A percentile compares a stretch with the other conserved stretches of the same genome.
Conservation (phyloP, 2,888 invertebrate genomes). For the Thecocarcelia acutangulata region DNA sequence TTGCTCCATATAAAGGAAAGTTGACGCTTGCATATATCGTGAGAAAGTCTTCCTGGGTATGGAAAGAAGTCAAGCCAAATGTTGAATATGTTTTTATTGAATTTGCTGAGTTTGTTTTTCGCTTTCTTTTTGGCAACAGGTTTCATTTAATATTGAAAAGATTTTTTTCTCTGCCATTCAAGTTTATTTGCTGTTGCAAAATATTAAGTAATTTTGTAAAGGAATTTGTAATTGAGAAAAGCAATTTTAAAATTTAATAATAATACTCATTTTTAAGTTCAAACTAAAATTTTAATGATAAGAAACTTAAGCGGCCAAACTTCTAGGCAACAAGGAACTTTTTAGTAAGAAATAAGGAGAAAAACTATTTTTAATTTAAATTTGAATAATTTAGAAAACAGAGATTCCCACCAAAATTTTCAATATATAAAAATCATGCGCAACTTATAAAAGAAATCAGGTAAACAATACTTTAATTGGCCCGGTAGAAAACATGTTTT, state of each 20-base stretch:
- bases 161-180: background rate
- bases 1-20: background rate
- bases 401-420: slow-evolving; percentile 2
- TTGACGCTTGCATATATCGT: background rate
- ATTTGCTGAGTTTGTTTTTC: slow-evolving; percentile 43
- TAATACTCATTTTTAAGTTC: slow-evolving; percentile 13
- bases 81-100: slow-evolving; percentile 30
- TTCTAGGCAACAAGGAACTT: background rate
- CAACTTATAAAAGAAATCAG: background rate
- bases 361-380: slow-evolving; percentile 14
- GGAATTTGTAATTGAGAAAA: slow-evolving; percentile 27
- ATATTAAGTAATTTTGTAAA: background rate
- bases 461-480: too few relatives aligned
- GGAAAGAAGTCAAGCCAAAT: background rate
- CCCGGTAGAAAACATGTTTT: too few relatives aligned
- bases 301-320: slow-evolving; percentile 23
- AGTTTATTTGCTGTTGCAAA: background rate
- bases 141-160: slow-evolving; percentile 41
- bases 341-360: background rate
- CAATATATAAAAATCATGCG: background rate
- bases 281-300: slow-evolving; percentile 24
- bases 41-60: background rate
- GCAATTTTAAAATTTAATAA: slow-evolving; percentile 12
- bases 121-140: slow-evolving; percentile 61
- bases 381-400: background rate